These are phyloP conservation scores for Platycheirus albimanus DNA, from an alignment of 2,888 invertebrate genomes.

Conservation along the genomic window DNA sequence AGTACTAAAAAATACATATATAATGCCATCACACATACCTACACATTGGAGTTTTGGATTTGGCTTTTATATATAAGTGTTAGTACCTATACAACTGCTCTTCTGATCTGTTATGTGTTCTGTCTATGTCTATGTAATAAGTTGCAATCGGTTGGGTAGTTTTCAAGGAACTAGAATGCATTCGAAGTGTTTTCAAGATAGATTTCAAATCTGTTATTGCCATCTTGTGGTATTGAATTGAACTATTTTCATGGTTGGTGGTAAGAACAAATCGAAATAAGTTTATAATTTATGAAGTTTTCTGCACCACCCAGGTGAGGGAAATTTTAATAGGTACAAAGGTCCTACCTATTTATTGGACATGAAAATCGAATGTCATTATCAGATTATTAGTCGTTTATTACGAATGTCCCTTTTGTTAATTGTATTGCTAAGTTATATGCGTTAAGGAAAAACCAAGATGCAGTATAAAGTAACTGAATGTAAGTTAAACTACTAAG, in stretches of 20 bases:
- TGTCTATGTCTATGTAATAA: too few species aligned
- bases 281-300: slow-evolving; percentile 3
- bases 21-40: too few species aligned
- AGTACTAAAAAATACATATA: neutral
- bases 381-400: too few species aligned
- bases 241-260: slow-evolving; percentile 13
- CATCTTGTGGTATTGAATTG: slow-evolving; percentile 35
- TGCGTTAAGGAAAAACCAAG: too few species aligned
- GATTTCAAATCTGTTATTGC: slow-evolving; percentile 49
- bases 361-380: too few species aligned
- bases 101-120: neutral
- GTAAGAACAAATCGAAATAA: slow-evolving; percentile 20
- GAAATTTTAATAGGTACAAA: too few species aligned
- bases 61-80: slow-evolving; percentile 11
- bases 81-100: neutral
- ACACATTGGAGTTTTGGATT: slow-evolving; percentile 11
- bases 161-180: slow-evolving; percentile 9
- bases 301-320: neutral
- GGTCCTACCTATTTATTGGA: too few species aligned
- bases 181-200: slow-evolving; percentile 8
- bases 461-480: too few species aligned
- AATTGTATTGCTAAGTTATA: too few species aligned
- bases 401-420: too few species aligned
- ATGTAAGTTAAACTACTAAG: too few species aligned
- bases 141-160: neutral